Evolutionary conservation across 2,113 vertebrate species (phyloP).

Genomic region (Phocoena sinus): DNA sequence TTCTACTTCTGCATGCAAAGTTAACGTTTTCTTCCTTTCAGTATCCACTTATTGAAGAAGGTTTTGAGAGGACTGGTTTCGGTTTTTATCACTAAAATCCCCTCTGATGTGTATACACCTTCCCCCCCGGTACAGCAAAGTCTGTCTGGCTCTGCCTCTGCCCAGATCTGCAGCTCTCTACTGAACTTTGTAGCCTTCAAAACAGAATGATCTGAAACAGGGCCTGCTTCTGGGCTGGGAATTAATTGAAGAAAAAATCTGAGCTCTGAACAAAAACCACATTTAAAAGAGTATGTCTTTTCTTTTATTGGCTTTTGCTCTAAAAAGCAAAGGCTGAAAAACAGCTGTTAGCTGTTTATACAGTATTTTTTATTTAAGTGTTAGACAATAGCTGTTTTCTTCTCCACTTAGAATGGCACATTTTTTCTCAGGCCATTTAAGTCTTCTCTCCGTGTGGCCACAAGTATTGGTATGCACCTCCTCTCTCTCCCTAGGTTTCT

Average conservation of each 20-base stretch:
- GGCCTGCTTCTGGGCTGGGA: constrained; percentile 29
- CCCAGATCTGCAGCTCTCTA: not conserved
- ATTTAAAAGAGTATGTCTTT: constrained; percentile 52
- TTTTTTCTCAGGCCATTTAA: constrained; percentile 18
- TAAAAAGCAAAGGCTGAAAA: constrained; percentile 57
- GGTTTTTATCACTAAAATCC: not conserved
- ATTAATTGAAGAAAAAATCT: constrained; percentile 59
- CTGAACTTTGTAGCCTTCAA: not conserved
- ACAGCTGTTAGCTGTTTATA: constrained; percentile 65
- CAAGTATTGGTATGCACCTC: not conserved
- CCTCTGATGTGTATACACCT: fast-evolving
- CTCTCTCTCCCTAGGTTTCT: not conserved
- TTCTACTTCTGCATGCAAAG: not conserved
- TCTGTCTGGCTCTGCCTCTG: not conserved
- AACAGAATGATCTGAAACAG: not conserved
- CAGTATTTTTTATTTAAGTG: constrained; percentile 56
- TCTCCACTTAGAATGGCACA: constrained; percentile 48
- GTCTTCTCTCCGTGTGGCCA: not conserved
- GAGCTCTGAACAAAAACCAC: constrained; percentile 49
- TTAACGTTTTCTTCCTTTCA: not conserved
- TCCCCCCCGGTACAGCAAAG: not conserved
- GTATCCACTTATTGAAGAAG: not conserved
- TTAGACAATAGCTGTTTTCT: constrained; percentile 70
- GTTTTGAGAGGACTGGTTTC: not conserved
- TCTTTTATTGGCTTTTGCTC: constrained; percentile 43